Conservation (phyloP, 2,113 vertebrate genomes). For the Pagrus major region DNA sequence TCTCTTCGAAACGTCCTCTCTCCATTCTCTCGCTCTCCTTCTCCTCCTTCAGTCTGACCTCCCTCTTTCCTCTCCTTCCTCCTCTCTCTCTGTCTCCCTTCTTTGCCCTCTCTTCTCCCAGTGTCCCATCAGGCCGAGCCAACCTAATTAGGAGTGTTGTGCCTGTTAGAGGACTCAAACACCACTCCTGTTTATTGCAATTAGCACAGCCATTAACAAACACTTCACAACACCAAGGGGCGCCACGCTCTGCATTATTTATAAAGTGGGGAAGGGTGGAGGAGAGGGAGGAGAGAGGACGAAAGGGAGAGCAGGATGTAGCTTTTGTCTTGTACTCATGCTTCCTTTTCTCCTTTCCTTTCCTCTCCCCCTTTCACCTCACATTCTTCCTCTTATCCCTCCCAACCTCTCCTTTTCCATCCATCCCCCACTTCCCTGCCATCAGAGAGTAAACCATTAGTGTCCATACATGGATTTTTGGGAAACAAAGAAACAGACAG, state of each 20-base stretch:
- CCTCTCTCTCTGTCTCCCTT: neutral
- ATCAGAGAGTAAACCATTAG: neutral
- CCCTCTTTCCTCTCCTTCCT: neutral
- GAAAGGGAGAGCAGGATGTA: neutral
- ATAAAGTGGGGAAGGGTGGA: conserved; percentile 73
- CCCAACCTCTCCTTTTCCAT: neutral
- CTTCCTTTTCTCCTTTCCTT: neutral
- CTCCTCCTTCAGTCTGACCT: conserved; percentile 67
- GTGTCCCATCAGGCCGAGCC: conserved; percentile 89
- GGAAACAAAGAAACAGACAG: neutral
- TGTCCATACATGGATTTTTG: neutral
- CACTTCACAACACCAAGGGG: conserved; percentile 83
- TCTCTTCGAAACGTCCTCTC: conserved; percentile 62
- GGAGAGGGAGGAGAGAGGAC: neutral
- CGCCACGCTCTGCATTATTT: conserved; percentile 87
- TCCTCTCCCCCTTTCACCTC: neutral
- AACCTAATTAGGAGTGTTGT: conserved; percentile 95
- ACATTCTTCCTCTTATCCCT: neutral
- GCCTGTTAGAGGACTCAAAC: conserved; percentile 89
- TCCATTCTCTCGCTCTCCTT: conserved; percentile 52
- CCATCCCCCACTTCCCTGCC: neutral
- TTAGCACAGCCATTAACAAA: conserved; percentile 93
- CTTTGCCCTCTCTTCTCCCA: conserved; percentile 57
- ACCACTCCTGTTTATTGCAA: conserved; percentile 94
- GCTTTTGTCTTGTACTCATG: neutral